Evolutionary conservation across 2,888 invertebrate genomes (phyloP), one percentile per base, ranked within the genome.

Genomic region (Drosophila infuscata): DNA sequence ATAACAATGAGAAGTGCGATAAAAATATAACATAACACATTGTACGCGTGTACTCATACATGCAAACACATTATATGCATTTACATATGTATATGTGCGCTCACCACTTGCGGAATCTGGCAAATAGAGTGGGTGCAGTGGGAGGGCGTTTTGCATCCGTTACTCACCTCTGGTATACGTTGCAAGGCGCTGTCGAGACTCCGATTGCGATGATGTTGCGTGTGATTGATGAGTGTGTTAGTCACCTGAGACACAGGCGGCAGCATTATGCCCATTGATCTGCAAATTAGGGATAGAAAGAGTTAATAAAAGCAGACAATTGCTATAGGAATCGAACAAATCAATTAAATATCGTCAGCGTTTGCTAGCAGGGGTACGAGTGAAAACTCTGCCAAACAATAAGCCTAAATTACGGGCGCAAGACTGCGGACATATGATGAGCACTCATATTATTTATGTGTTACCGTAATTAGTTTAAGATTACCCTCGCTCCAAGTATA

Each of bases 171-270:
- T 73, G 97, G 97, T 92, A 98, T 97, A 93, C 97, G 95, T 93
- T 97, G 97, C 79, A 97, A 94, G 72, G 97, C 98, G 69, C 97
- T 98, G 93, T 98, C 98, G 93, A 98, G 94, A 92, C 97, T 97
- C 81, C 98, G 95, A 94, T 98, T 98, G 88, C 98, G 95, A 94
- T 97, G 97, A 93, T 97, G 97, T 89, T 96, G 95, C 80, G 96
- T 93, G 81, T 93, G 89, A 89, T 93, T 93, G 68, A 93, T 93
- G 79, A 93, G 92, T 76, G 93, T 92, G 67, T 93, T 93, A 71
- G 93, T 93, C 80, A 93, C 93, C 87, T 93, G 93, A 51, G 93
- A 93, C 54, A 93, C 92, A 52, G 93, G 93, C 58, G 93, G 93
- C 75, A 93, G 89, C 73, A 93, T 81, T 70, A 93, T 93, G 81